These are phyloP conservation scores for Caenorhabditis sp. DNA, from an alignment of 2,888 invertebrate genomes.

Conservation along the genomic window DNA sequence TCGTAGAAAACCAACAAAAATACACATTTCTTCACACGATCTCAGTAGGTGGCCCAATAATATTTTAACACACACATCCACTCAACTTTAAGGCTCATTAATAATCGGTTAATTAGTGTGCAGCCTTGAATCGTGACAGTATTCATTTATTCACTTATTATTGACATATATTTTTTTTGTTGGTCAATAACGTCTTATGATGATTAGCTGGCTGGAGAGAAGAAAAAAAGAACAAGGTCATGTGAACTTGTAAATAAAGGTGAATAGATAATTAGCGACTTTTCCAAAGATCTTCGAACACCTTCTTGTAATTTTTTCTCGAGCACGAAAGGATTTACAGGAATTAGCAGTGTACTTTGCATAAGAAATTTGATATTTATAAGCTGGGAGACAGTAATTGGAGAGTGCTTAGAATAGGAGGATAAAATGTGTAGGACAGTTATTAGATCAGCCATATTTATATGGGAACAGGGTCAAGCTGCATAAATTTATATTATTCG, in stretches of 20 bases:
- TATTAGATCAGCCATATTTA: too few species aligned
- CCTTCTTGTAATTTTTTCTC: too few species aligned
- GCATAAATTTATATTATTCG: too few species aligned
- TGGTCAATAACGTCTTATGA: neutral
- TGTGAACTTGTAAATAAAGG: neutral
- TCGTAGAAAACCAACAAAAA: conserved; percentile 21
- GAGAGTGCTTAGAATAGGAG: too few species aligned
- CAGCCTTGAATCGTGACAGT: conserved; percentile 3
- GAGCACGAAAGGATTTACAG: too few species aligned
- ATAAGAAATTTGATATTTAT: too few species aligned
- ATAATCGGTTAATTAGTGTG: neutral
- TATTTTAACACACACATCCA: conserved; percentile 8
- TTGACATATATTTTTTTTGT: neutral
- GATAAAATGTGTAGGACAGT: too few species aligned
- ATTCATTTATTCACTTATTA: neutral
- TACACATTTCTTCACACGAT: conserved; percentile 4
- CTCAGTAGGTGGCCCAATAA: conserved; percentile 22
- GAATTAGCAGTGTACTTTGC: too few species aligned
- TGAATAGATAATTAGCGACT: neutral
- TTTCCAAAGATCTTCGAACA: neutral
- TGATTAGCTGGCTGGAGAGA: neutral
- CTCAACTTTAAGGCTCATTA: conserved; percentile 10
- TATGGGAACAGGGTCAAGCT: too few species aligned
- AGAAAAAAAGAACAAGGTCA: neutral
- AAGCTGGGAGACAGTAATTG: too few species aligned